Conservation (phyloP, 2,888 invertebrate species). For the Copidosoma aretas region DNA sequence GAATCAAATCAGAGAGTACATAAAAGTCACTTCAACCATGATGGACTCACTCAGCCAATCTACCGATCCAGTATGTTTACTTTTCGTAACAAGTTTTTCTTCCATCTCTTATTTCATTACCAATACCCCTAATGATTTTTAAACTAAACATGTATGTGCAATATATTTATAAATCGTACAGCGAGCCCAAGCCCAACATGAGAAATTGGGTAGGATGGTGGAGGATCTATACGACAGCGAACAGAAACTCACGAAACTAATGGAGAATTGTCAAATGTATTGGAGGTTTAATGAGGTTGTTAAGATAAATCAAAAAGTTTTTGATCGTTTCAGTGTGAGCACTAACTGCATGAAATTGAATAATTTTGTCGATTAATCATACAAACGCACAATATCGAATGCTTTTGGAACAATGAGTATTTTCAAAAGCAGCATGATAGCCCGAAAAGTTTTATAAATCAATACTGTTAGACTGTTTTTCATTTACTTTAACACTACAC, state of each 20-base stretch:
- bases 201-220: slow-evolving; percentile 72
- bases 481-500: no score
- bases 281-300: slow-evolving; percentile 54
- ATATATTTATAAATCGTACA: slow-evolving; percentile 40
- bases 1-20: slow-evolving; percentile 76
- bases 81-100: neutral
- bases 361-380: neutral
- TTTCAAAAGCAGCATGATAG: no score
- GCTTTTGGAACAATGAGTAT: neutral
- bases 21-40: slow-evolving; percentile 73
- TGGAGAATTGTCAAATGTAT: slow-evolving; percentile 60
- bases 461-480: no score
- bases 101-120: neutral
- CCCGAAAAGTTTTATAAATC: no score
- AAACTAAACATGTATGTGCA: neutral
- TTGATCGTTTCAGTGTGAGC: slow-evolving; percentile 1
- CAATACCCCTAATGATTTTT: neutral
- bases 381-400: neutral
- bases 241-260: slow-evolving; percentile 69
- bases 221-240: slow-evolving; percentile 76
- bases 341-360: slow-evolving; percentile 16
- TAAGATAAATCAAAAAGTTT: slow-evolving; percentile 24
- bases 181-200: slow-evolving; percentile 62
- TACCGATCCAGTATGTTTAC: slow-evolving; percentile 70
- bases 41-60: slow-evolving; percentile 75